These are phyloP conservation scores for Tringa solitaria DNA, from an alignment of 2,113 vertebrate species.

Conservation along the genomic window DNA sequence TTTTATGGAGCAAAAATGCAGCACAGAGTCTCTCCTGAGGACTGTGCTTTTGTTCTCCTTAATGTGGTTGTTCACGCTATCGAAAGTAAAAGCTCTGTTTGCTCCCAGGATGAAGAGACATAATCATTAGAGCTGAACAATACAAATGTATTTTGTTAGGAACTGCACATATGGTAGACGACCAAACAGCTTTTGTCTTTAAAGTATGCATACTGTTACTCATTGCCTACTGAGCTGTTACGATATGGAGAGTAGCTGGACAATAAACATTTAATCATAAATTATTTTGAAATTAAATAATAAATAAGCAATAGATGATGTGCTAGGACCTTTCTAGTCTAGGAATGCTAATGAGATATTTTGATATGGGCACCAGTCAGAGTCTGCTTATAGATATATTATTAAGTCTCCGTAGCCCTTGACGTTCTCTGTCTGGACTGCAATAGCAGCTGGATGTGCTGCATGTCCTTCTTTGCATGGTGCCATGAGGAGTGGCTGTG, in stretches of 20 bases:
- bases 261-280: constrained; percentile 28
- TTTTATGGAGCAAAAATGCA: constrained; percentile 30
- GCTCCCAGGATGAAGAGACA: background rate
- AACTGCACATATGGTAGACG: background rate
- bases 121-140: background rate
- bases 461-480: background rate
- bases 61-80: background rate
- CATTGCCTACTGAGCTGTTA: constrained; percentile 14
- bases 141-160: background rate
- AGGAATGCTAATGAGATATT: constrained; percentile 20
- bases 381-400: background rate
- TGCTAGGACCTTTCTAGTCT: background rate
- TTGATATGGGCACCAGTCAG: background rate
- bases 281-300: constrained; percentile 34
- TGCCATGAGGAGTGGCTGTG: background rate
- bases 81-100: background rate
- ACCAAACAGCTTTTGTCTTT: background rate
- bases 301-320: background rate
- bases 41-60: background rate
- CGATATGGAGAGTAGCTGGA: background rate
- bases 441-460: background rate
- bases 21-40: background rate
- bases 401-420: background rate
- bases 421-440: background rate
- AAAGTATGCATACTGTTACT: background rate